Base-by-base conservation (phyloP, 2,797 vertebrate genomes). In the Epinephelus awoara region DNA sequence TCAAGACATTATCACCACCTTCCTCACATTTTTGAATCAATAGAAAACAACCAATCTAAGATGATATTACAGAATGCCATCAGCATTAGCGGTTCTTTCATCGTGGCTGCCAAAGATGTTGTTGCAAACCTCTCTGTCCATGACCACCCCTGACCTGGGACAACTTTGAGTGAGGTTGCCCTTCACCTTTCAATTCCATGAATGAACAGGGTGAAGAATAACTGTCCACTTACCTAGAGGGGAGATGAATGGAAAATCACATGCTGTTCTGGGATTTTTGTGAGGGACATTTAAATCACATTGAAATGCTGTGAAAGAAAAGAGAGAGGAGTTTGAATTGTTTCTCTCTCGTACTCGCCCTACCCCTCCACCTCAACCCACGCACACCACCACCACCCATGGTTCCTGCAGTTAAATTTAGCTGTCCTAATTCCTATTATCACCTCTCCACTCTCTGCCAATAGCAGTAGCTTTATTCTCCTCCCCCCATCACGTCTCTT, bases 371-470 rank as follows among this genome's bases (percentile, higher is more conserved):
- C 29, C 8, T 47, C 51, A 46, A 17, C 52, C 27, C 46, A 9
- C 66, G 6, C 68, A 47, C 72, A 52, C 29, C 75, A 77, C 58
- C 62, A 25, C 15, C 27, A 57, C 70, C 50, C 27, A 14, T 9
- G 47, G 75, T 62, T 61, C 17, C 46, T 47, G 8, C 50, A 46
- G 84, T 83, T 90, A 87, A 75, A 88, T 90, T 85, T 83, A 90
- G 79, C 64, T 47, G 83, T 46, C 72, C 83, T 86, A 67, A 84
- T 90, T 87, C 70, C 46, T 54, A 42, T 83, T 80, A 57, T 81
- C 84, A 75, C 68, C 72, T 83, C 63, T 44, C 6, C 1, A 29
- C 50, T 57, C 21, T 38, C 52, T 52, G 79, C 65, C 54, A 73
- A 38, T 71, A 64, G 29, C 64, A 76, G 18, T 59, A 17, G 3